These are phyloP conservation scores for Cheumatopsyche charites DNA, from an alignment of 1,140 invertebrate species.

Conservation along the genomic window DNA sequence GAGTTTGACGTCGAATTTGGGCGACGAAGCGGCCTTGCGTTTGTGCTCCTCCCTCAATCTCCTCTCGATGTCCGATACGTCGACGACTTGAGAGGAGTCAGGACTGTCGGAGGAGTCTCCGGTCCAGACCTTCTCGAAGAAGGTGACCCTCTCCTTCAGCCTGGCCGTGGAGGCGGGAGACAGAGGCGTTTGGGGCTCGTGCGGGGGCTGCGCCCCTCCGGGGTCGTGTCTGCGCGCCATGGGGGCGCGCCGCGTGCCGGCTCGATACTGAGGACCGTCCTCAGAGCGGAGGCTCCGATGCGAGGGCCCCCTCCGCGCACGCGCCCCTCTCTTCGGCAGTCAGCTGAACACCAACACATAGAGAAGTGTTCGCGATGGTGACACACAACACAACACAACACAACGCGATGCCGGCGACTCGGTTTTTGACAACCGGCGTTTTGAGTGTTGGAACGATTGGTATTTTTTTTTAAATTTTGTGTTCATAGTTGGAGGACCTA, in stretches of 20 bases:
- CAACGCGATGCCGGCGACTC: too few relatives aligned
- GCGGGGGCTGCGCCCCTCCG: slow-evolving; percentile 49
- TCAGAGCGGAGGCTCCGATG: slow-evolving; percentile 31
- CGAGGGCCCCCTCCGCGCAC: slow-evolving; percentile 2
- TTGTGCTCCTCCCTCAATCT: slow-evolving; percentile 64
- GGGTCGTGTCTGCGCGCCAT: slow-evolving; percentile 38
- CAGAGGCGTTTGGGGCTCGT: slow-evolving; percentile 52
- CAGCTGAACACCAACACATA: slow-evolving; percentile 9
- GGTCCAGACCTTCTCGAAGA: slow-evolving; percentile 79
- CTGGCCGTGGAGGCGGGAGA: slow-evolving; percentile 61
- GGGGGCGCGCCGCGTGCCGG: slow-evolving; percentile 57
- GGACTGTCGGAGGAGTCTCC: slow-evolving; percentile 52
- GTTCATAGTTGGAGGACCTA: too few relatives aligned
- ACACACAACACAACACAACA: too few relatives aligned
- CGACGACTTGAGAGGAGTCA: slow-evolving; percentile 53
- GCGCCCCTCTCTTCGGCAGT: slow-evolving; percentile 29
- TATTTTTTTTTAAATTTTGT: too few relatives aligned
- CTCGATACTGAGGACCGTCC: slow-evolving; percentile 60
- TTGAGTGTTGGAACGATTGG: too few relatives aligned
- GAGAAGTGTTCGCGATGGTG: too few relatives aligned
- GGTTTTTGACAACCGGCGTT: too few relatives aligned
- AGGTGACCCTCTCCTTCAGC: slow-evolving; percentile 72
- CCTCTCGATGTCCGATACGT: slow-evolving; percentile 68
- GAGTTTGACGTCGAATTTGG: slow-evolving; percentile 65
- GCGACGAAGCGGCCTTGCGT: slow-evolving; percentile 57